phyloP scores from a whole-genome alignment of 2,888 invertebrate genomes.

The Ennomos quercinarius region DNA sequence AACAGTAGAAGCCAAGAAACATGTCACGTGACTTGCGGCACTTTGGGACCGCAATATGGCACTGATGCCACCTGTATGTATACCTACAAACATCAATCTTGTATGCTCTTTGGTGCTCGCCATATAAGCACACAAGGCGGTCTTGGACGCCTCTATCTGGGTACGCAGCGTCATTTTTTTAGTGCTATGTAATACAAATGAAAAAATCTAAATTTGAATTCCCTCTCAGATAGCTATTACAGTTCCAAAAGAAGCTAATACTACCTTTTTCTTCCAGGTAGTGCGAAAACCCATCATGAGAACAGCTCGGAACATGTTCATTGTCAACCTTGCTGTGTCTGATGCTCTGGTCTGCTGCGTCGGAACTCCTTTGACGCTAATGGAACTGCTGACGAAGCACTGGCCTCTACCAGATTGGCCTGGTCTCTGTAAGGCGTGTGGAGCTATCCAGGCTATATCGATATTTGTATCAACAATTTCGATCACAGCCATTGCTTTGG shows the following conservation, averaged over 20 bases:
- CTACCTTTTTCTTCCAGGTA: conserved; percentile 80
- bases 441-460: conserved; percentile 94
- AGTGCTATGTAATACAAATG: no score
- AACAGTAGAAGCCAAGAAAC: no score
- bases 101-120: no score
- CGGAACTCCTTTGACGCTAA: conserved; percentile 95
- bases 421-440: conserved; percentile 93
- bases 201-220: no score
- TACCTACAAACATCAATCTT: no score
- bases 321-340: conserved; percentile 93
- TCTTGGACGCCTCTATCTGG: no score
- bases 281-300: conserved; percentile 95
- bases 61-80: no score
- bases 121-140: no score
- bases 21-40: no score
- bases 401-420: conserved; percentile 94
- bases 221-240: no score
- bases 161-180: no score
- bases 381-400: conserved; percentile 93
- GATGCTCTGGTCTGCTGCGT: conserved; percentile 95
- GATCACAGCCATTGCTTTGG: conserved; percentile 95
- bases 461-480: conserved; percentile 97
- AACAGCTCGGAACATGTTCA: conserved; percentile 96
- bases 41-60: no score
- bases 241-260: not conserved